Base-by-base conservation (phyloP, 2,797 vertebrate species). In the Sebastes goodei region DNA sequence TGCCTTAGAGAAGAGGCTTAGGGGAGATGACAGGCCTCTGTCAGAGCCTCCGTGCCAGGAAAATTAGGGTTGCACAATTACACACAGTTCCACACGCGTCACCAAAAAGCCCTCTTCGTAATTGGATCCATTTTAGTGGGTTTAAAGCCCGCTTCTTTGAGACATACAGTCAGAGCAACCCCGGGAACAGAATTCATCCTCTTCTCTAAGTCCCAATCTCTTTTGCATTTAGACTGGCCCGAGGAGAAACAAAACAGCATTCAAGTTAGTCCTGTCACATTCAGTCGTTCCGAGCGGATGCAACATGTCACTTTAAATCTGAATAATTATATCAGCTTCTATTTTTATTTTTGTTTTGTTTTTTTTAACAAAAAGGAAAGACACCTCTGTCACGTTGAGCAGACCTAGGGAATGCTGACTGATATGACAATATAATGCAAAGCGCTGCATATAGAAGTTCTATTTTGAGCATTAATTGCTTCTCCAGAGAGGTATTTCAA, bases 21-120 rank as follows among this genome's bases (percentile, higher is more conserved):
- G 81, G 70, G 82, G 80, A 89, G 89, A 94, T 93, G 93, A 94
- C 91, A 93, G 87, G 80, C 86, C 91, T 92, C 85, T 92, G 92
- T 93, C 93, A 92, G 84, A 91, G 90, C 84, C 76, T 76, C 74
- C 20, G 46, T 80, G 81, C 87, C 90, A 86, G 86, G 86, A 92
- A 95, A 95, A 95, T 95, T 90, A 93, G 92, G 91, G 89, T 93
- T 94, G 93, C 92, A 94, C 89, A 94, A 95, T 95, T 95, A 93
- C 91, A 93, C 82, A 91, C 84, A 89, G 87, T 90, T 91, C 89
- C 88, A 90, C 84, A 88, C 92, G 88, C 83, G 38, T 84, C 86
- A 80, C 91, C 82, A 88, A 85, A 93, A 93, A 94, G 85, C 82
- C 85, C 74, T 91, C 71, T 88, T 78, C 56, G 64, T 95, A 95